Evolutionary conservation across 2,888 invertebrate genomes (phyloP).

Genomic region (Papilio elwesi): DNA sequence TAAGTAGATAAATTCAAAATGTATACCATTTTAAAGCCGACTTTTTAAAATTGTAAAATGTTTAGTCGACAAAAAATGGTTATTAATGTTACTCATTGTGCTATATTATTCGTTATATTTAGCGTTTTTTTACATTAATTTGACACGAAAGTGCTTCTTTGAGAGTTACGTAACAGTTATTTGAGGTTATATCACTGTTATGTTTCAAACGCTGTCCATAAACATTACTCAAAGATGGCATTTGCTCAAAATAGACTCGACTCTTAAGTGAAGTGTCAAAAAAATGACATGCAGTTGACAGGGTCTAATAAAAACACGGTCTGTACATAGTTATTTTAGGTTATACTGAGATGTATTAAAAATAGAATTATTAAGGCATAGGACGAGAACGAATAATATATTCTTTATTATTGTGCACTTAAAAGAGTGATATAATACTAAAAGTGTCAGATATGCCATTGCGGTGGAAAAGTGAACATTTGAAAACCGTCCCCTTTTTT

Average conservation of each 20-base stretch:
- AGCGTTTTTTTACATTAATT: not conserved
- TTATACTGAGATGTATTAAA: not conserved
- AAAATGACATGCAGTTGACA: conserved; percentile 45
- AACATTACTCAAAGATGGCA: conserved; percentile 5
- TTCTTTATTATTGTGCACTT: too few relatives aligned
- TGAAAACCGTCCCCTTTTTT: too few relatives aligned
- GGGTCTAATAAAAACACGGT: conserved; percentile 43
- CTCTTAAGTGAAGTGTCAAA: conserved; percentile 46
- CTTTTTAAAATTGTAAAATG: too few relatives aligned
- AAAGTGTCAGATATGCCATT: too few relatives aligned
- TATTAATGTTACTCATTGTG: not conserved
- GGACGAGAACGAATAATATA: not conserved
- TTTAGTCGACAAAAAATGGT: too few relatives aligned
- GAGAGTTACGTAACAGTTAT: not conserved
- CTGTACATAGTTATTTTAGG: conserved; percentile 43
- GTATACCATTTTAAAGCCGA: too few relatives aligned
- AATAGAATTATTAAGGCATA: conserved; percentile 12
- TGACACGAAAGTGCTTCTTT: not conserved
- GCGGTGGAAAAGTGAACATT: too few relatives aligned
- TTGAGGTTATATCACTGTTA: not conserved
- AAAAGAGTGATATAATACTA: too few relatives aligned
- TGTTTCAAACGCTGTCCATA: not conserved
- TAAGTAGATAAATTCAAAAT: too few relatives aligned
- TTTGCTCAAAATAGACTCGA: conserved; percentile 43
- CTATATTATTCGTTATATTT: not conserved